Conservation (phyloP, 2,797 vertebrate genomes). For the Tangara arthus region DNA sequence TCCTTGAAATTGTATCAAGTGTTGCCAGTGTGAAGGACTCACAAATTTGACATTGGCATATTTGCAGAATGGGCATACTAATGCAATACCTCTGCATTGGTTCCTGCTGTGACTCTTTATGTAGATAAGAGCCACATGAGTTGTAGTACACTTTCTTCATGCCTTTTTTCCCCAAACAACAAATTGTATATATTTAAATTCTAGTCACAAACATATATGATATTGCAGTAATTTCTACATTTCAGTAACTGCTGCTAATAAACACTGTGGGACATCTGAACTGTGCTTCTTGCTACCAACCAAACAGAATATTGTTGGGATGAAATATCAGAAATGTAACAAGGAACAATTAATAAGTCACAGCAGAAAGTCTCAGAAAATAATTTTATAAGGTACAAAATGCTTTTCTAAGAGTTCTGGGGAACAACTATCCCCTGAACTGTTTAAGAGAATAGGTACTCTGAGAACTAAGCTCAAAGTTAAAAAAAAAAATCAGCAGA, state of each 20-base stretch:
- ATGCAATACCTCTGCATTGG: background rate
- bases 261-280: background rate
- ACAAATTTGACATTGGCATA: background rate
- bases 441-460: background rate
- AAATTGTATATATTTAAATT: background rate
- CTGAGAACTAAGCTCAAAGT: background rate
- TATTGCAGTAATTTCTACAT: background rate
- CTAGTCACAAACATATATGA: background rate
- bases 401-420: background rate
- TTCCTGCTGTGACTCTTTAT: background rate
- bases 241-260: background rate
- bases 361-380: background rate
- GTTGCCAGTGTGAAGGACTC: background rate
- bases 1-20: background rate
- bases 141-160: background rate
- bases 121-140: background rate
- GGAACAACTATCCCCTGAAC: background rate
- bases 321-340: background rate
- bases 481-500: background rate
- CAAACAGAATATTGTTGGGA: background rate
- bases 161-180: background rate
- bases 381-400: background rate
- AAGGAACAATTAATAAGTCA: background rate
- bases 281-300: background rate
- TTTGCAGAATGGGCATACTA: background rate